These are phyloP conservation scores for Delia radicum DNA, from an alignment of 1,140 invertebrate genomes.

Conservation along the genomic window DNA sequence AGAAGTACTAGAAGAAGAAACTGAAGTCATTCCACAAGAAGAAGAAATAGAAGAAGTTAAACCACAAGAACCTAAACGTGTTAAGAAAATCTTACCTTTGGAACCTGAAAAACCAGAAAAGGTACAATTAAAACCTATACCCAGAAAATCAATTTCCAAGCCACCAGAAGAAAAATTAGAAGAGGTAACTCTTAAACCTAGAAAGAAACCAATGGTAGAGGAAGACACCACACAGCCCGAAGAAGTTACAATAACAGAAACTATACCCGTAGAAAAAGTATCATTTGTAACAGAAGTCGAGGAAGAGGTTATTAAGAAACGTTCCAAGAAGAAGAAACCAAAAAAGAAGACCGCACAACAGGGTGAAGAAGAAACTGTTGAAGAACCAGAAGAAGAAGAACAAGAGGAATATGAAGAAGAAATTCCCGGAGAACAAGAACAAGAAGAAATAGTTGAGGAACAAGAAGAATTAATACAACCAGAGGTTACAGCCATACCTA, in stretches of 20 bases:
- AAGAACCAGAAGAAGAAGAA: conserved; percentile 44
- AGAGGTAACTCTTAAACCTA: conserved; percentile 42
- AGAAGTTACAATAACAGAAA: conserved; percentile 33
- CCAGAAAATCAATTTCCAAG: conserved; percentile 46
- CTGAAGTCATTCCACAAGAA: conserved; percentile 30
- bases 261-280: conserved; percentile 31
- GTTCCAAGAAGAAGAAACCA: conserved; percentile 47
- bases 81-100: conserved; percentile 42
- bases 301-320: conserved; percentile 44
- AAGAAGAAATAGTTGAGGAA: conserved; percentile 26
- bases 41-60: conserved; percentile 38
- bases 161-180: conserved; percentile 54
- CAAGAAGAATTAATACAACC: conserved; percentile 28
- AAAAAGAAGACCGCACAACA: conserved; percentile 41
- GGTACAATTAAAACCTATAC: conserved; percentile 58
- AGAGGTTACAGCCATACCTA: conserved; percentile 35
- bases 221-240: conserved; percentile 36
- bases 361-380: conserved; percentile 37
- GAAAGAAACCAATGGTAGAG: conserved; percentile 33
- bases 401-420: conserved; percentile 35
- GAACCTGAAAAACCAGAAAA: conserved; percentile 56
- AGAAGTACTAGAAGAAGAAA: conserved; percentile 33
- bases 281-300: conserved; percentile 37
- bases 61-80: conserved; percentile 32
- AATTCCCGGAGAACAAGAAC: conserved; percentile 6